Evolutionary conservation across 2,113 vertebrate genomes (phyloP), one percentile per base, ranked within the genome.

Genomic region (Centropus unirufus): DNA sequence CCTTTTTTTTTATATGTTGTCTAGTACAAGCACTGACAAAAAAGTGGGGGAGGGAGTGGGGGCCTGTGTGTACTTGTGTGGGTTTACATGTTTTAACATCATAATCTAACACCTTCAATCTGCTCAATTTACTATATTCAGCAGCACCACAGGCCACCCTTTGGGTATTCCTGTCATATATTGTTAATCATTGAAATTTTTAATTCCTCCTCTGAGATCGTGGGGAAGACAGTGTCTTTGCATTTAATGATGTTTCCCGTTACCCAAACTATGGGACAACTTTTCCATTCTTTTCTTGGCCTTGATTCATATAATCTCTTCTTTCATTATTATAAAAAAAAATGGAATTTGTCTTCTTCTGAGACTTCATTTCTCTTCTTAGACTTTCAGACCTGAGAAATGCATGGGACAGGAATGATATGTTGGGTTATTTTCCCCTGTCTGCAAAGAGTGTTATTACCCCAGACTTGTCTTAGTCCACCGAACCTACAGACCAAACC

Each of bases 341-440:
- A 5, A 0, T n/a, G 22, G 51, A 67, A 29, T 7, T 73, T 57
- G 1, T 1, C 3, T 52, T 67, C 4, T 72, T 27, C 13, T 44
- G 19, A 67, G 4, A 32, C 5, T 74, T 68, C 0, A 30, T 61
- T 86, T 69, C 18, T 51, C 13, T 51, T 51, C 5, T 16, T 42
- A 5, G 3, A 13, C 54, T 75, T 72, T 89, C 52, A 47, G 76
- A 47, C 2, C 6, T 22, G 4, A 39, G 9, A 13, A 80, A n/a
- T 39, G 6, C 1, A 26, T 15, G 19, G 51, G 6, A n/a, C 6
- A 32, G 13, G 44, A 47, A 26, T 2, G 3, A 17, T 90, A 67
- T 14, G 1, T 4, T 42, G 2, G 1, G 0, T 1, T 49, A 29
- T 9, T 13, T 30, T 4, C 0, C 3, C 3, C 4, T 6, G 15